Conservation (phyloP, 2,113 vertebrate species). For the Microtus montanus region DNA sequence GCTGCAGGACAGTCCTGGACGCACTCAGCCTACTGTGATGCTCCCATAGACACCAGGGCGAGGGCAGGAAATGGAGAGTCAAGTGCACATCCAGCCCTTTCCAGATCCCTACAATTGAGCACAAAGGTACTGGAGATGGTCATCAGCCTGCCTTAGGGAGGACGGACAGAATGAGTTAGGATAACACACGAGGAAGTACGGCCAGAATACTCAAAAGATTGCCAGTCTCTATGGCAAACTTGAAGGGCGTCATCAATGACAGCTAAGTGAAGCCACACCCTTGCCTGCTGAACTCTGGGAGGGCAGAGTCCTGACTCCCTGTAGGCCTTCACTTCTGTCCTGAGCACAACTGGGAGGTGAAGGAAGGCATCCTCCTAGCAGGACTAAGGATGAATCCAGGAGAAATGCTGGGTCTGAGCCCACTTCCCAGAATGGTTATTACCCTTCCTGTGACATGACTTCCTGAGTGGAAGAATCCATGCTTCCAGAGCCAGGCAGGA, state of each 20-base stretch:
- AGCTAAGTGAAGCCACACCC: constrained; percentile 19
- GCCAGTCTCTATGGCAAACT: neutral
- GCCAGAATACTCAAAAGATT: neutral
- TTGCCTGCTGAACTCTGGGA: constrained; percentile 1
- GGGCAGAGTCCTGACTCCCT: neutral
- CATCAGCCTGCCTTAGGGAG: neutral
- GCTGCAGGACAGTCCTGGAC: neutral
- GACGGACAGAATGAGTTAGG: neutral
- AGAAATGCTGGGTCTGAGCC: neutral
- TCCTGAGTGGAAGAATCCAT: neutral
- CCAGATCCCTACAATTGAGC: neutral
- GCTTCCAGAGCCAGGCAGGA: neutral
- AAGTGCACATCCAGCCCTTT: neutral
- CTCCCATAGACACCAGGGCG: neutral
- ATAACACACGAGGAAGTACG: constrained; percentile 32
- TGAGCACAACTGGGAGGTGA: neutral
- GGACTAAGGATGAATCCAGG: neutral
- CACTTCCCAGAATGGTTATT: constrained; percentile 27
- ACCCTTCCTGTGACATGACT: constrained; percentile 5
- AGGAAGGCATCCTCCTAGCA: neutral
- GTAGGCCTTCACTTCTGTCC: neutral
- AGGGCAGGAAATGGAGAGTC: neutral
- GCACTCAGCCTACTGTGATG: neutral
- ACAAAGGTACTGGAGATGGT: neutral
- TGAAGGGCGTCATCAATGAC: neutral